These are phyloP conservation scores for Meganola albula DNA, from an alignment of 2,888 invertebrate species.

Conservation along the genomic window DNA sequence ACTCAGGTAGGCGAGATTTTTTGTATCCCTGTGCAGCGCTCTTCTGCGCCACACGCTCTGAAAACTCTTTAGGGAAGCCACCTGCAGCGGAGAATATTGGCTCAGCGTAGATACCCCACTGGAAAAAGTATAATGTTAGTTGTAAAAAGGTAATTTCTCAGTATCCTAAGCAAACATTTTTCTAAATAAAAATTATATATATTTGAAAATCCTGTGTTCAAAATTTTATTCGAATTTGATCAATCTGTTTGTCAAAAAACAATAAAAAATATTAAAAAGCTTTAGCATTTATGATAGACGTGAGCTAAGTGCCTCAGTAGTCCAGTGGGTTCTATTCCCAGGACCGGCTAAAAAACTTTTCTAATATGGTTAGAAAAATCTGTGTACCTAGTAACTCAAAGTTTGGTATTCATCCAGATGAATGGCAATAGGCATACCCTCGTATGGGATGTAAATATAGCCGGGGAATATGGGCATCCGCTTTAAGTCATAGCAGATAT, in stretches of 20 bases:
- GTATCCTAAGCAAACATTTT: not conserved
- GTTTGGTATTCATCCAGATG: not conserved
- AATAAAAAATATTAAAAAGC: not conserved
- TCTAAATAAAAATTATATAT: not conserved
- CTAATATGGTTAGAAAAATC: not conserved
- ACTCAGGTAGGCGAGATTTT: slow-evolving; percentile 57
- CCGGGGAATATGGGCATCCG: too few relatives aligned
- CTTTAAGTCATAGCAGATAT: too few relatives aligned
- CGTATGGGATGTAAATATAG: too few relatives aligned
- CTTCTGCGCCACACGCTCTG: slow-evolving; percentile 52
- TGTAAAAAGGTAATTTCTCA: slow-evolving; percentile 15
- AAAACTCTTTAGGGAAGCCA: slow-evolving; percentile 68
- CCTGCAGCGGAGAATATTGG: slow-evolving; percentile 66
- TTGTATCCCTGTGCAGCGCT: slow-evolving; percentile 56
- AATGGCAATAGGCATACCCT: not conserved
- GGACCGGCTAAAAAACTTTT: too few relatives aligned
- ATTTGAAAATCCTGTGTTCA: not conserved
- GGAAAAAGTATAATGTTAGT: slow-evolving; percentile 5
- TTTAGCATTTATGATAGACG: not conserved
- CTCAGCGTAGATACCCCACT: slow-evolving; percentile 61
- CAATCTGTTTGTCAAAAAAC: not conserved
- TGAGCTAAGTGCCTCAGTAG: too few relatives aligned
- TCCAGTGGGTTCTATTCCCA: too few relatives aligned
- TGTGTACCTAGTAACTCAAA: not conserved
- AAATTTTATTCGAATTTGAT: not conserved